phyloP scores from a whole-genome alignment of 2,113 vertebrate genomes.

The Tautogolabrus adspersus region DNA sequence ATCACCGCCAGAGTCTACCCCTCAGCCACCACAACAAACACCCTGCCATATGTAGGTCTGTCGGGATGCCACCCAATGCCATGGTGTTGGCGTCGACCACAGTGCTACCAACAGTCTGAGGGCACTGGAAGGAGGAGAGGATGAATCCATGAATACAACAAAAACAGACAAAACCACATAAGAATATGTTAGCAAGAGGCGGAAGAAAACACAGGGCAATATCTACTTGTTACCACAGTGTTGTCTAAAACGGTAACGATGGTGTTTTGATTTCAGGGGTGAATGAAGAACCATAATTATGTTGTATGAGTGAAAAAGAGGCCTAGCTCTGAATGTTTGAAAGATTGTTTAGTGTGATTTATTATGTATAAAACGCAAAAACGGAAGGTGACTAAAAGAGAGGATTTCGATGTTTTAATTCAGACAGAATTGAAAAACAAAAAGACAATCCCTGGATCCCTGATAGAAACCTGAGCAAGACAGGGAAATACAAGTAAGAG shows the following conservation, averaged over 20 bases:
- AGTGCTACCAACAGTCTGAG: slow-evolving; percentile 58
- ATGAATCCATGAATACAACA: slow-evolving; percentile 45
- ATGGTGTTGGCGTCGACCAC: slow-evolving; percentile 59
- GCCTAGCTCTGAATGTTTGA: not conserved
- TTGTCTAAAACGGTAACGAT: slow-evolving; percentile 30
- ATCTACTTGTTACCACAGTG: slow-evolving; percentile 23
- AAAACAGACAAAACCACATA: slow-evolving; percentile 43
- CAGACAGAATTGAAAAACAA: not conserved
- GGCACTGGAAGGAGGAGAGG: slow-evolving; percentile 32
- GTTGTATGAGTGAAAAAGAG: slow-evolving; percentile 18
- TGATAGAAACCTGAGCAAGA: too few species aligned
- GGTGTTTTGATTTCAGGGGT: slow-evolving; percentile 40
- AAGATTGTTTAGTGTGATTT: slow-evolving; percentile 2
- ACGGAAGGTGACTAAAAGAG: not conserved
- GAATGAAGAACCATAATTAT: slow-evolving; percentile 56
- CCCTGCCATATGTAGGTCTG: slow-evolving; percentile 70
- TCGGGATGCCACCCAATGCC: slow-evolving; percentile 72
- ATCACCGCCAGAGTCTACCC: slow-evolving; percentile 50
- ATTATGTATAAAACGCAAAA: slow-evolving; percentile 28
- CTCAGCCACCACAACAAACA: slow-evolving; percentile 76
- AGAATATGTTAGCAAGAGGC: slow-evolving; percentile 14
- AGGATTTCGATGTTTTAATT: slow-evolving; percentile 6
- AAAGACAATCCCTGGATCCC: too few species aligned
- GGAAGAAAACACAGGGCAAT: not conserved
- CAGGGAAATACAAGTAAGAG: not conserved